Base-by-base conservation (phyloP, 2,888 invertebrate species). In the Ceratothoa steindachneri region DNA sequence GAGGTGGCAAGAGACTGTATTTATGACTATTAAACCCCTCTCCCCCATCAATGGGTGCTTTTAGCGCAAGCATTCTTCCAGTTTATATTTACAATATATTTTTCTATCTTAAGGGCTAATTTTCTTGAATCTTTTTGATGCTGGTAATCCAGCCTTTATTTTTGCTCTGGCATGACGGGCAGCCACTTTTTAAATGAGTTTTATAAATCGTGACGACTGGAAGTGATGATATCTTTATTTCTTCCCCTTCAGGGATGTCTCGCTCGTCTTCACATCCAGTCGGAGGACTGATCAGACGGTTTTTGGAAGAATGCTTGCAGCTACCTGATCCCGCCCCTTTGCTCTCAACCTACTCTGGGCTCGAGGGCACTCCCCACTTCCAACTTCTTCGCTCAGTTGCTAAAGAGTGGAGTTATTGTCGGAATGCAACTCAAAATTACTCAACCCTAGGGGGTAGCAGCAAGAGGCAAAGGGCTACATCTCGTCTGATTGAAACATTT, bases 291-390 rank as follows among this genome's bases (percentile, higher is more conserved):
- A 79, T 79, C 76, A 76, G 79, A 74, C 79, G 79, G 74, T 79
- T 79, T 77, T 75, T 79, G 76, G 79, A 79, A 79, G 79, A 79
- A 79, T 79, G 79, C 79, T 79, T 79, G 79, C 79, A 79, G 76
- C 79, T 79, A 60, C 72, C 76, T 67, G 76, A 76, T 52, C 79
- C 79, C 64, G 79, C 66, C 31, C 79, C 79, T 22, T 73, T 79
- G 74, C 76, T 79, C 53, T 69, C 69, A 64, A 73, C 75, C 70
- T 79, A 79, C 73, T 76, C 79, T 53, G 79, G 79, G 68, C 74
- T 79, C 67, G 79, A 79, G 74, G 69, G 75, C 60, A 79, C 79
- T 19, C 76, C 76, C 30, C 79, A 79, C 71, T 79, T 79, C 76
- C 79, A 79, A 60, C 76, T 79, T 27, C 76, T 79, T 70, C 79